These are phyloP conservation scores for Mionectes macconnelli DNA, from an alignment of 2,113 vertebrate species.

Conservation along the genomic window DNA sequence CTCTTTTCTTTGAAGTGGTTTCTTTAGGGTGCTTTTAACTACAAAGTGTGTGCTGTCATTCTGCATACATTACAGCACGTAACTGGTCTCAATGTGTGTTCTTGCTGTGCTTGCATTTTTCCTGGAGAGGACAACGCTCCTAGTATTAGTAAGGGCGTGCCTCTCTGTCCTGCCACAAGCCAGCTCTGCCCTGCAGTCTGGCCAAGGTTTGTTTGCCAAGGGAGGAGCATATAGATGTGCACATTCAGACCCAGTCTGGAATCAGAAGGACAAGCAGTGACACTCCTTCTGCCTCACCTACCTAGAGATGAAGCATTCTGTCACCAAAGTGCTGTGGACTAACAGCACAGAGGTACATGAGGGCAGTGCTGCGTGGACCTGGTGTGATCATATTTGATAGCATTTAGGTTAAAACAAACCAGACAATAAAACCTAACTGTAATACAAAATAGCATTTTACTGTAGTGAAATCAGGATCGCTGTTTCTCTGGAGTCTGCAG, in stretches of 20 bases:
- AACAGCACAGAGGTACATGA: not conserved
- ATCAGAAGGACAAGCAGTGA: not conserved
- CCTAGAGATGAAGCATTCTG: not conserved
- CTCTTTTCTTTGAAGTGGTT: not conserved
- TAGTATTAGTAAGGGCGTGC: fast-evolving
- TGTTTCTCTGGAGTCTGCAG: not conserved
- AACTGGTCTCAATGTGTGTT: not conserved
- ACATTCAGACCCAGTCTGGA: not conserved
- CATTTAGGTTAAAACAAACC: not conserved
- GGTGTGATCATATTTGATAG: not conserved
- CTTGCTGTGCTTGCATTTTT: not conserved
- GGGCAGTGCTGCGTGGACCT: not conserved
- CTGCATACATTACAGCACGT: not conserved
- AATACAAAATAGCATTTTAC: not conserved
- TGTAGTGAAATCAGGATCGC: not conserved
- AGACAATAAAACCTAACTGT: not conserved
- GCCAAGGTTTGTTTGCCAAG: not conserved
- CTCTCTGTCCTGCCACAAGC: not conserved
- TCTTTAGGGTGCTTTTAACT: not conserved
- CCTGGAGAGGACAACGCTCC: not conserved
- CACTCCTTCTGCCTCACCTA: not conserved
- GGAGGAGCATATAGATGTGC: fast-evolving
- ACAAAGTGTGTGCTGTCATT: not conserved
- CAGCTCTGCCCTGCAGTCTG: not conserved
- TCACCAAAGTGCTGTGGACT: not conserved